Evolutionary conservation across 1,140 invertebrate genomes (phyloP).

Genomic region (Drosophila athabasca): DNA sequence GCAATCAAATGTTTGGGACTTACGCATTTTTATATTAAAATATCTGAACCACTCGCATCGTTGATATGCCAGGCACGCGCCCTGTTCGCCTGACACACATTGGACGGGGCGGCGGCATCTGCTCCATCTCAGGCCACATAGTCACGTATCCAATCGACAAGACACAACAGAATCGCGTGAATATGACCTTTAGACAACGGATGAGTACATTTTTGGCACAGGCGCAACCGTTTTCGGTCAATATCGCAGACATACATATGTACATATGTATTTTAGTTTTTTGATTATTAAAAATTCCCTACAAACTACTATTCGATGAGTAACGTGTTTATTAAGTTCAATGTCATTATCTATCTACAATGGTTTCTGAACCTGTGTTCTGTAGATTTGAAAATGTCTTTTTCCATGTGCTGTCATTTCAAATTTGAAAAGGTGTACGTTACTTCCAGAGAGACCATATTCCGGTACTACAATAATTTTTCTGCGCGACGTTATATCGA

Average conservation of each 20-base stretch:
- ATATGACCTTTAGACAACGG: constrained; percentile 57
- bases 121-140: constrained; percentile 57
- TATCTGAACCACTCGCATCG: constrained; percentile 12
- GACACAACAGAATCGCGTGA: constrained; percentile 24
- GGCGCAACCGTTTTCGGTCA: constrained; percentile 35
- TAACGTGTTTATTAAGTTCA: background rate
- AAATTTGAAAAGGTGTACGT: constrained; percentile 5
- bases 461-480: too few species aligned
- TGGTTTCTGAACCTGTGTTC: too few species aligned
- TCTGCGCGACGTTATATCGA: too few species aligned
- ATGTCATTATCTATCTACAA: background rate
- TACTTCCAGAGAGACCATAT: constrained; percentile 14
- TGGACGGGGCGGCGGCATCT: constrained; percentile 42
- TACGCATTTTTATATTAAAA: constrained; percentile 65
- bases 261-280: too few species aligned
- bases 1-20: constrained; percentile 28
- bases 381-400: too few species aligned
- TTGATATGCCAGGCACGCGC: constrained; percentile 53
- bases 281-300: too few species aligned
- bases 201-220: constrained; percentile 66
- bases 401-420: background rate
- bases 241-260: too few species aligned
- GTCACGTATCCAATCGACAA: constrained; percentile 64
- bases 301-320: too few species aligned
- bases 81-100: constrained; percentile 48